These are phyloP conservation scores for Formica selysi DNA, from an alignment of 1,140 invertebrate species.

Conservation along the genomic window DNA sequence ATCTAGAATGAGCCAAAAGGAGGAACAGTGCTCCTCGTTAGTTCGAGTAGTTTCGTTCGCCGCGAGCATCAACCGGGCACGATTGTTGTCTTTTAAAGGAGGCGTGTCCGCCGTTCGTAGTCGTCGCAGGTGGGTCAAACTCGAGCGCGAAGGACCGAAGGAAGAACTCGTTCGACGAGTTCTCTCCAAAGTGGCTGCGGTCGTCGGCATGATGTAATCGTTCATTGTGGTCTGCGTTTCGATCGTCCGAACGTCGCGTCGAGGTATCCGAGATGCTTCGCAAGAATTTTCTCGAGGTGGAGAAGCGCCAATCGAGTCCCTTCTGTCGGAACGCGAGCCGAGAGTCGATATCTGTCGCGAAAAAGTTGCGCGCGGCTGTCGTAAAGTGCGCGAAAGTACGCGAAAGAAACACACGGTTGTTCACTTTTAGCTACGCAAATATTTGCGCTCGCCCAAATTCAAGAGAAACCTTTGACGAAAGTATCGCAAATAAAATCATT, in stretches of 20 bases:
- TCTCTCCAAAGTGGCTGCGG: slow-evolving; percentile 70
- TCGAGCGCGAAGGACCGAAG: slow-evolving; percentile 46
- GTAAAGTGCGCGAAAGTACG: slow-evolving; percentile 37
- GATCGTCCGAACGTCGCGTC: slow-evolving; percentile 55
- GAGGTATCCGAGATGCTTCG: slow-evolving; percentile 50
- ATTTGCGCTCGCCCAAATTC: slow-evolving; percentile 22
- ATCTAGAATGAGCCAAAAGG: slow-evolving; percentile 17
- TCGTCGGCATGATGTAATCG: slow-evolving; percentile 72
- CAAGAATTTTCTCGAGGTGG: slow-evolving; percentile 42
- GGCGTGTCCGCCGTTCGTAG: slow-evolving; percentile 62
- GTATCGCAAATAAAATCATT: slow-evolving; percentile 3
- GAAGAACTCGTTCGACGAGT: slow-evolving; percentile 72
- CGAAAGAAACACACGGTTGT: slow-evolving; percentile 14
- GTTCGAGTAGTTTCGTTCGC: slow-evolving; percentile 13
- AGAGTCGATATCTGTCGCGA: slow-evolving; percentile 14
- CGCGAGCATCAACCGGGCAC: slow-evolving; percentile 54
- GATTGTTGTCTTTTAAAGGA: slow-evolving; percentile 70
- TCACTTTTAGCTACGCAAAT: slow-evolving; percentile 42
- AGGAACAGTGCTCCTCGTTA: slow-evolving; percentile 9
- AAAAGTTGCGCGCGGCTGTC: slow-evolving; percentile 15
- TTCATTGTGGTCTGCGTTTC: slow-evolving; percentile 74
- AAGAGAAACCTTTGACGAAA: slow-evolving; percentile 19
- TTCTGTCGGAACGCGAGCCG: slow-evolving; percentile 22
- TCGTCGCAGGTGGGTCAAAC: slow-evolving; percentile 70
- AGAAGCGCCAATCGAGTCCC: slow-evolving; percentile 39